Evolutionary conservation across 2,113 vertebrate genomes (phyloP).

Genomic region (Peucedramus taeniatus): DNA sequence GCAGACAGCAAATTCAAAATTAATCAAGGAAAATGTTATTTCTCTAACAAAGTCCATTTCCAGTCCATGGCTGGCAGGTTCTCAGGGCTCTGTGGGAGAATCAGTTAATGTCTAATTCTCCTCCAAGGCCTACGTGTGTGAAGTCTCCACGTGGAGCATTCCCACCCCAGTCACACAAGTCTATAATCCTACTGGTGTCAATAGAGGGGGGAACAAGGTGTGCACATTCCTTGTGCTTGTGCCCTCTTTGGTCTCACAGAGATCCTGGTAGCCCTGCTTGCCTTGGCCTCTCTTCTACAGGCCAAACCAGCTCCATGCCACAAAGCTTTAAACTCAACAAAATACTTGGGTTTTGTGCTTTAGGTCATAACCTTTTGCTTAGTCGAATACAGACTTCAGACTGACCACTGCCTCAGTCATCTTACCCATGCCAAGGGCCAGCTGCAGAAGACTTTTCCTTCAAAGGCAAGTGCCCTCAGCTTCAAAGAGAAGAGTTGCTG

Average conservation of each 20-base stretch:
- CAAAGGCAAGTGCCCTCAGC: not conserved
- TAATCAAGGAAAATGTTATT: not conserved
- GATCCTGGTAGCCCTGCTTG: not conserved
- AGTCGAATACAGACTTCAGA: not conserved
- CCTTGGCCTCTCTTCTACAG: not conserved
- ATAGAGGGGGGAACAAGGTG: not conserved
- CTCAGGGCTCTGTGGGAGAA: not conserved
- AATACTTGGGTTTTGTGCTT: not conserved
- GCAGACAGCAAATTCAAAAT: not conserved
- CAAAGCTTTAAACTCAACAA: not conserved
- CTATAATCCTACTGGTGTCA: not conserved
- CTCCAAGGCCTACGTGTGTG: accelerated
- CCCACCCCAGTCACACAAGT: not conserved
- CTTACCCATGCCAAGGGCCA: not conserved
- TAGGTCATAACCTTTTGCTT: not conserved
- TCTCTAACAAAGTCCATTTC: not conserved
- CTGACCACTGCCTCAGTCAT: not conserved
- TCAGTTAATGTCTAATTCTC: not conserved
- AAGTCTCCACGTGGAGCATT: not conserved
- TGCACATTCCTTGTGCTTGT: not conserved
- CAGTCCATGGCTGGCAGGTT: not conserved
- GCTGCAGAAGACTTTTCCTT: not conserved
- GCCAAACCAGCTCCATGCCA: not conserved
- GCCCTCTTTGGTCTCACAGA: not conserved
- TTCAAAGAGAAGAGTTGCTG: not conserved